A percentile compares a stretch with the other conserved stretches of the same genome.
phyloP scores from a whole-genome alignment of 2,113 vertebrate species.

The Nothocercus nigrocapillus region DNA sequence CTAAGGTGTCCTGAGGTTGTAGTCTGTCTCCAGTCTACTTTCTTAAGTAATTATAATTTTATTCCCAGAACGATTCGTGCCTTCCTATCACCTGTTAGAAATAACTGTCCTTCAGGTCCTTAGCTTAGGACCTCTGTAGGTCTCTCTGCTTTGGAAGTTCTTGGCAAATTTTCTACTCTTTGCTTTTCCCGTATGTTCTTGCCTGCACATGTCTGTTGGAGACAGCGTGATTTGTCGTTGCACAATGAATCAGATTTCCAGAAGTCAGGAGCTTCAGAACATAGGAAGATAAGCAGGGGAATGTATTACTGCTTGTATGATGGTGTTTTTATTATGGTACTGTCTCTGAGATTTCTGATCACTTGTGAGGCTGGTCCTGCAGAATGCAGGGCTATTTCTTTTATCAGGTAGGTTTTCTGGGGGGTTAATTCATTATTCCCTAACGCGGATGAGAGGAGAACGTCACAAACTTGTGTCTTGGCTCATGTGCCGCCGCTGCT shows the following conservation, averaged over 20 bases:
- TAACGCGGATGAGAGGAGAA: neutral
- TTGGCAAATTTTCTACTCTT: neutral
- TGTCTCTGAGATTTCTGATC: neutral
- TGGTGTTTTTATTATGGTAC: neutral
- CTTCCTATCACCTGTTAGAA: neutral
- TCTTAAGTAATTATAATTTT: neutral
- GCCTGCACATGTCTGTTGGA: neutral
- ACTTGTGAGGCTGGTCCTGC: neutral
- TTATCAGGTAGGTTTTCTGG: neutral
- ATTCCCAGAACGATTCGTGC: neutral
- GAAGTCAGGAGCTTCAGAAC: neutral
- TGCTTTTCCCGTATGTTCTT: neutral
- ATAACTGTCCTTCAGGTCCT: neutral
- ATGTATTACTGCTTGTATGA: neutral
- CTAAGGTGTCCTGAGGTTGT: neutral
- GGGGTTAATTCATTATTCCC: neutral
- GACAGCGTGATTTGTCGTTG: neutral
- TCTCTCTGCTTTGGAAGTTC: neutral
- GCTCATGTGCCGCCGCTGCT: neutral
- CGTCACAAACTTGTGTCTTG: neutral
- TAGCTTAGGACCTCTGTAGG: neutral
- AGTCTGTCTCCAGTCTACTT: neutral
- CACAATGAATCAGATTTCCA: neutral
- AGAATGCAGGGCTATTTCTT: neutral
- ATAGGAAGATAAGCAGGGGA: neutral